These are phyloP conservation scores for Drosophila melanosoma DNA, from an alignment of 2,888 invertebrate genomes.

Conservation along the genomic window DNA sequence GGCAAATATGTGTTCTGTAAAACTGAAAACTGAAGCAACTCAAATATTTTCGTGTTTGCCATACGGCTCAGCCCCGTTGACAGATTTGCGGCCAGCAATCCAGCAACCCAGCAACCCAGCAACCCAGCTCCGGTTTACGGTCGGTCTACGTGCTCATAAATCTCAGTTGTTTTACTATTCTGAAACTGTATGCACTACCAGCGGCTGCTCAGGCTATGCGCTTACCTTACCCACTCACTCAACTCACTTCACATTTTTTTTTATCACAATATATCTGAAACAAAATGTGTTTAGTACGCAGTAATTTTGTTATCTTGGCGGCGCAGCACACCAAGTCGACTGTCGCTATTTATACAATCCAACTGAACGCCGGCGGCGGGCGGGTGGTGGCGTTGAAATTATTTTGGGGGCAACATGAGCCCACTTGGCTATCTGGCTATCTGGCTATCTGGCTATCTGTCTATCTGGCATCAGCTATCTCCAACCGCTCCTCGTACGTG, in stretches of 20 bases:
- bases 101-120: conserved; percentile 18
- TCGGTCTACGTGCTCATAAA: conserved; percentile 51
- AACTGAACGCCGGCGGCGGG: conserved; percentile 9
- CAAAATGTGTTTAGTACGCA: conserved; percentile 71
- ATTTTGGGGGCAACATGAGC: neutral
- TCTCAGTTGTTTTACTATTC: conserved; percentile 68
- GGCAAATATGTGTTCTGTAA: conserved; percentile 72
- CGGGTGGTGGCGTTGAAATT: neutral
- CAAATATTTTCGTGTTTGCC: conserved; percentile 78
- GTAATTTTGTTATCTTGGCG: conserved; percentile 75
- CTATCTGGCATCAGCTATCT: conserved; percentile 38
- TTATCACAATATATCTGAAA: conserved; percentile 75
- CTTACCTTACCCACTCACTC: conserved; percentile 4
- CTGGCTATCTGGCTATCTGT: conserved; percentile 12
- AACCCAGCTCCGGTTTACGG: conserved; percentile 14
- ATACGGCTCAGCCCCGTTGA: conserved; percentile 71
- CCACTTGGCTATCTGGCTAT: conserved; percentile 32
- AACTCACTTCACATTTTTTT: conserved; percentile 60
- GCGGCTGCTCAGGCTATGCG: conserved; percentile 2
- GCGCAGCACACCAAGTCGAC: conserved; percentile 47
- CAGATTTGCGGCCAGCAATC: conserved; percentile 76
- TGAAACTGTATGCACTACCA: conserved; percentile 39
- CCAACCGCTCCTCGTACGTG: conserved; percentile 21
- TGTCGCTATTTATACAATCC: conserved; percentile 57
- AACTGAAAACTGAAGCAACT: conserved; percentile 61